Evolutionary conservation across 2,888 invertebrate species (phyloP), one percentile per base, ranked within the genome.

Genomic region (Sturmia bella): DNA sequence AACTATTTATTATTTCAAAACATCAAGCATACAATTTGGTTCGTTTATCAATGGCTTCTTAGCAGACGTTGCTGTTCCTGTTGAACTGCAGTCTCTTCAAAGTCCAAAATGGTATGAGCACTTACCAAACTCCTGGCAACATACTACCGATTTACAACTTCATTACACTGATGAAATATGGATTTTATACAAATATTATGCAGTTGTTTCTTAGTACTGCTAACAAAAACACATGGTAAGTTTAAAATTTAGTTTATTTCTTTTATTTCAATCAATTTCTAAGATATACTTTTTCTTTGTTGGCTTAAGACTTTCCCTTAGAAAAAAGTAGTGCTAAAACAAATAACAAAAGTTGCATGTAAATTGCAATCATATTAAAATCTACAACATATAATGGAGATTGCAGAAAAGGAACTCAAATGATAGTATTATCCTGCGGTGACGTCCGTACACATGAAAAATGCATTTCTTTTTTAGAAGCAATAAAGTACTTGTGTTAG

Each of bases 201-300:
- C 85, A 89, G 88, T 85, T 88, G 86, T 79, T 86, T 88, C 81
- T 86, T 89, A 73, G 84, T 89, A 84, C 87, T 89, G 63, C 85
- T 90, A 77, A 87, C 88, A 79, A 86, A 87, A 85, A 89, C 88
- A 86, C 87, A 89, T 87, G 90, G 89, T 89, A 85, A 89, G 89
- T 88, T 59, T 2, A 52, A 52, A 39, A 41, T 37, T 32, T 32
- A 19, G 5, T 57, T n/a, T 57, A 21, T 27, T 17, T 24, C 39
- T 56, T 13, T 1, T 57, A 27, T 57, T 19, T 45, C 32, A 32
- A 37, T 56, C 12, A 9, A 56, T 12, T 56, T 37, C 17, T 37
- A 37, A 17, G 32, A 56, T n/a, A n/a, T n/a, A 56, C 3, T 21
- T 12, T 9, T 50, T 5, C 4, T 50, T 24, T 21, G 24, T 15